These are phyloP conservation scores for Panonychus citri DNA, from an alignment of 1,140 invertebrate genomes.

Conservation along the genomic window DNA sequence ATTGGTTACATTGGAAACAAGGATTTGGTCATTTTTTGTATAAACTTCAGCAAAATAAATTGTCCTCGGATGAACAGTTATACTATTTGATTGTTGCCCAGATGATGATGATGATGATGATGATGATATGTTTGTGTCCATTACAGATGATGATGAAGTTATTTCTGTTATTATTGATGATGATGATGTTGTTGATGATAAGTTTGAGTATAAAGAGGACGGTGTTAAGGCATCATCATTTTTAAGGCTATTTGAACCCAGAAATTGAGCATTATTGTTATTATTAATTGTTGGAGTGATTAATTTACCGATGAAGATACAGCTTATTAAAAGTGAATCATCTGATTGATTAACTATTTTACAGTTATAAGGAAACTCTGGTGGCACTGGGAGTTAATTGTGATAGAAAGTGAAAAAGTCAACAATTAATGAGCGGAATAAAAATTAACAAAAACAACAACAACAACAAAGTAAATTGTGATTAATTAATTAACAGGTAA, in stretches of 20 bases:
- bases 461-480: too few relatives aligned
- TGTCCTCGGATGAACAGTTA: slow-evolving; percentile 5
- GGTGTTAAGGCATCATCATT: not conserved
- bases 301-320: not conserved
- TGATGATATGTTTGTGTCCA: too few relatives aligned
- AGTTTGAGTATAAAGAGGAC: too few relatives aligned
- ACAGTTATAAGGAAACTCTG: slow-evolving; percentile 10
- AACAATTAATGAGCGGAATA: too few relatives aligned
- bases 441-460: too few relatives aligned
- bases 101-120: too few relatives aligned
- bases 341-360: slow-evolving; percentile 7
- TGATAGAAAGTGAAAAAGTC: not conserved
- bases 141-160: too few relatives aligned
- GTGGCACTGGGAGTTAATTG: slow-evolving; percentile 2
- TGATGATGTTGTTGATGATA: too few relatives aligned
- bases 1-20: slow-evolving; percentile 2
- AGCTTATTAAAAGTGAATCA: slow-evolving; percentile 1
- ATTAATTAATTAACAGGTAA: too few relatives aligned
- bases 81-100: not conserved
- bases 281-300: not conserved
- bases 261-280: not conserved
- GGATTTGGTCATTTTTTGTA: not conserved
- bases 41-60: slow-evolving; percentile 9
- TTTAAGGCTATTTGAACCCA: not conserved
- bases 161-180: too few relatives aligned